phyloP scores from a whole-genome alignment of 2,888 invertebrate species.

The Diarsia brunnea region DNA sequence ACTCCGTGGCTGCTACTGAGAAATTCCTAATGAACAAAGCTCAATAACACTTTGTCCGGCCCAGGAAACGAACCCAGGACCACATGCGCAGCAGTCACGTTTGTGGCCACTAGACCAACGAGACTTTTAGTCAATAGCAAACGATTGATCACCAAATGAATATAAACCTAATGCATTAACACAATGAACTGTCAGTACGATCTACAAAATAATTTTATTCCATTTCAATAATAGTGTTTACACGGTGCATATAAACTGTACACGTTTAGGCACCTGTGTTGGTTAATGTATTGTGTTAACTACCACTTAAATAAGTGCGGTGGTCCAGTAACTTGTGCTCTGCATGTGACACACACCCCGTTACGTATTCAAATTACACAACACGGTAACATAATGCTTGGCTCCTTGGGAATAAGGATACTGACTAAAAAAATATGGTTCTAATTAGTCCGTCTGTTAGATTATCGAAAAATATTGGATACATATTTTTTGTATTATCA shows the following conservation, averaged over 20 bases:
- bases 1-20: too few relatives aligned
- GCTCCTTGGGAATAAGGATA: neutral
- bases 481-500: too few relatives aligned
- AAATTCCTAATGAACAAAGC: too few relatives aligned
- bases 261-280: slow-evolving; percentile 13
- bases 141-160: neutral
- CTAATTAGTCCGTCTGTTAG: too few relatives aligned
- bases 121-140: neutral
- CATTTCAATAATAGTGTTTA: neutral
- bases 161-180: neutral
- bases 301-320: slow-evolving; percentile 17
- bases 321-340: slow-evolving; percentile 9
- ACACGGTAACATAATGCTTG: neutral
- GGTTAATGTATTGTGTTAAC: slow-evolving; percentile 15
- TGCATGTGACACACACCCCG: neutral
- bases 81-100: too few relatives aligned
- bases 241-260: neutral
- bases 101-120: too few relatives aligned
- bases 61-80: too few relatives aligned
- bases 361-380: slow-evolving; percentile 29
- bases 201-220: neutral
- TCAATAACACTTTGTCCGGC: too few relatives aligned
- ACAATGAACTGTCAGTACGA: neutral
- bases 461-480: too few relatives aligned
- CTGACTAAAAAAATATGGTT: too few relatives aligned